Conservation (phyloP, 2,797 vertebrate genomes). For the Aldrovandia affinis region DNA sequence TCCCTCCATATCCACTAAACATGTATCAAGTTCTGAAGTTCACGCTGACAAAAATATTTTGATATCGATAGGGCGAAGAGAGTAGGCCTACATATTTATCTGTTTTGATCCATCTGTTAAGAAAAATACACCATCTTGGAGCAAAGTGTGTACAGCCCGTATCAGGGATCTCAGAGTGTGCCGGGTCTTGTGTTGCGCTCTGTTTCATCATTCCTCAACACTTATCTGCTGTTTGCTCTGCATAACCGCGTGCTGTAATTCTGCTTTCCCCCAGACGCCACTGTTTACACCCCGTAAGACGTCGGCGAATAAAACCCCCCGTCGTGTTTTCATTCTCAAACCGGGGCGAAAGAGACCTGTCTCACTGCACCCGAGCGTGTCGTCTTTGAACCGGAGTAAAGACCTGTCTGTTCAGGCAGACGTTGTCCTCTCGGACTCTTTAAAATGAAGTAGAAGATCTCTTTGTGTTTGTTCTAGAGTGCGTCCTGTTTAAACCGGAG, state of each 20-base stretch:
- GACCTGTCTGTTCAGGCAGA: not conserved
- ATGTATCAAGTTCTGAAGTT: not conserved
- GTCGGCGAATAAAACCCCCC: not conserved
- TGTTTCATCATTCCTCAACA: conserved; percentile 31
- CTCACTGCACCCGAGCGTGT: not conserved
- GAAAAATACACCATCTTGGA: not conserved
- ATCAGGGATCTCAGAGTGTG: conserved; percentile 30
- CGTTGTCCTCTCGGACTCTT: not conserved
- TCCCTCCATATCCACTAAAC: not conserved
- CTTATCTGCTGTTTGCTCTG: conserved; percentile 26
- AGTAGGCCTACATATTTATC: not conserved
- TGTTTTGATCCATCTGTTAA: not conserved
- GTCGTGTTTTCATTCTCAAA: not conserved
- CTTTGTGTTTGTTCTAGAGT: not conserved
- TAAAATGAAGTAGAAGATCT: not conserved
- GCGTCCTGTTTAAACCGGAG: not conserved
- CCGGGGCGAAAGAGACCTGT: not conserved
- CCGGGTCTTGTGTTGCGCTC: conserved; percentile 21
- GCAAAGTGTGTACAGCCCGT: not conserved
- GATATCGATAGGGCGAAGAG: not conserved
- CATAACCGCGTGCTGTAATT: conserved; percentile 8
- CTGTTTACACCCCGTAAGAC: not conserved
- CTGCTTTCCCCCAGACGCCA: not conserved
- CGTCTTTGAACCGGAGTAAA: not conserved
- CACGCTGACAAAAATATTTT: conserved; percentile 1